Evolutionary conservation across 2,113 vertebrate species (phyloP).

Genomic region (Chionodraco myersi): DNA sequence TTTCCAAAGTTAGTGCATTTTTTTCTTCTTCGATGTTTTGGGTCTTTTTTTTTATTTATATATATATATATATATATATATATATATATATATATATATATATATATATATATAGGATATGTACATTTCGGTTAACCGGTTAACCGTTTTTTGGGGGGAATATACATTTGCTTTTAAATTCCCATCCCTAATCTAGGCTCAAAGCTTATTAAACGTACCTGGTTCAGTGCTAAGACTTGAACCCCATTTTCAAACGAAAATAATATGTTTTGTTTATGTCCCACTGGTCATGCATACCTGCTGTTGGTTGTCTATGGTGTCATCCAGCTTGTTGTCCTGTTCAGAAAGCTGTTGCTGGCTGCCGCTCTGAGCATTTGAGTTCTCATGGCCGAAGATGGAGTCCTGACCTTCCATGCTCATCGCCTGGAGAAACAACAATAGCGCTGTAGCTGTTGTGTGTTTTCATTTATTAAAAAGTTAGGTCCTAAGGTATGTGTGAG

Average conservation of each 20-base stretch:
- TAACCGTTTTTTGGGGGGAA: too few species aligned
- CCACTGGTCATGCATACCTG: conserved; percentile 81
- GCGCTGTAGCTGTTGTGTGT: neutral
- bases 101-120: too few species aligned
- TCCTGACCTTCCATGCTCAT: conserved; percentile 89
- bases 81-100: too few species aligned
- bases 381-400: conserved; percentile 92
- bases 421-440: conserved; percentile 58
- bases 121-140: too few species aligned
- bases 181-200: too few species aligned
- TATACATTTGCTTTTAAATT: too few species aligned
- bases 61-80: too few species aligned
- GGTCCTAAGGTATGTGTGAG: neutral
- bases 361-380: conserved; percentile 90
- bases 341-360: conserved; percentile 91
- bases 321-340: conserved; percentile 90
- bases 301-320: conserved; percentile 97
- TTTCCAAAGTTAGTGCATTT: too few species aligned
- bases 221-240: neutral
- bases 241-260: too few species aligned
- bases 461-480: neutral
- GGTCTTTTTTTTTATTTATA: too few species aligned
- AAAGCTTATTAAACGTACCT: neutral
- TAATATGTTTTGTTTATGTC: neutral
- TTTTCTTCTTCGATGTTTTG: too few species aligned